Conservation (phyloP, 2,113 vertebrate species). For the Paedocypris sp. region DNA sequence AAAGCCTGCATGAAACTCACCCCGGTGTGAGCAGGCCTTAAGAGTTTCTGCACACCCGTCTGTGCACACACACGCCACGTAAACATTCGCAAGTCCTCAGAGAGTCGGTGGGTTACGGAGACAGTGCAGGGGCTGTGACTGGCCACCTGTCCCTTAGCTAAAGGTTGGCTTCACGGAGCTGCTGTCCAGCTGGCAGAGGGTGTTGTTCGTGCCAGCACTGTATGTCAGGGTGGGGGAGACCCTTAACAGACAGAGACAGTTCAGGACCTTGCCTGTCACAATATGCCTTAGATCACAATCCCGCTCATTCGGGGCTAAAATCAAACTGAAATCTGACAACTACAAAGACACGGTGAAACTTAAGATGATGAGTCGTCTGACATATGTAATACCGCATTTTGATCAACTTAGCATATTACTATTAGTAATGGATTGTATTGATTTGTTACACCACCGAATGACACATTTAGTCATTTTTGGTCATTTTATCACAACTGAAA, state of each 20-base stretch:
- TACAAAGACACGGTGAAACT: too few relatives aligned
- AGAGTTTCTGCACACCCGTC: too few relatives aligned
- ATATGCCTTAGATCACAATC: constrained; percentile 25
- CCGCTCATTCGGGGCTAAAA: constrained; percentile 14
- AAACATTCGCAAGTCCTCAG: neutral
- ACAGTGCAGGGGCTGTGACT: neutral
- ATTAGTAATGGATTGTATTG: too few relatives aligned
- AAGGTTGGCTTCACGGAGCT: constrained; percentile 2
- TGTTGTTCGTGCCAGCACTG: neutral
- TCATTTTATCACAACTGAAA: too few relatives aligned
- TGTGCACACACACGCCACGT: too few relatives aligned
- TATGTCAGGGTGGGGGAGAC: neutral
- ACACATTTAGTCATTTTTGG: too few relatives aligned
- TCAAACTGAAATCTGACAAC: neutral
- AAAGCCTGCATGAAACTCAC: too few relatives aligned
- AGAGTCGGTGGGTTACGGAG: constrained; percentile 4
- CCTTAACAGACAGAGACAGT: constrained; percentile 32
- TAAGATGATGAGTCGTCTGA: too few relatives aligned
- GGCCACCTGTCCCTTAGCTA: constrained; percentile 25
- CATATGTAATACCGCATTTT: too few relatives aligned
- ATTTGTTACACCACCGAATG: too few relatives aligned
- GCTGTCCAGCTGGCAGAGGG: constrained; percentile 25
- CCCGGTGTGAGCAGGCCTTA: too few relatives aligned
- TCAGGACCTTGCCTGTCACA: constrained; percentile 28
- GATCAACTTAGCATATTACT: too few relatives aligned